A percentile compares a stretch with the other conserved stretches of the same genome.
These are phyloP conservation scores for Dolichoris vasculosae DNA, from an alignment of 1,140 invertebrate species.

Conservation along the genomic window DNA sequence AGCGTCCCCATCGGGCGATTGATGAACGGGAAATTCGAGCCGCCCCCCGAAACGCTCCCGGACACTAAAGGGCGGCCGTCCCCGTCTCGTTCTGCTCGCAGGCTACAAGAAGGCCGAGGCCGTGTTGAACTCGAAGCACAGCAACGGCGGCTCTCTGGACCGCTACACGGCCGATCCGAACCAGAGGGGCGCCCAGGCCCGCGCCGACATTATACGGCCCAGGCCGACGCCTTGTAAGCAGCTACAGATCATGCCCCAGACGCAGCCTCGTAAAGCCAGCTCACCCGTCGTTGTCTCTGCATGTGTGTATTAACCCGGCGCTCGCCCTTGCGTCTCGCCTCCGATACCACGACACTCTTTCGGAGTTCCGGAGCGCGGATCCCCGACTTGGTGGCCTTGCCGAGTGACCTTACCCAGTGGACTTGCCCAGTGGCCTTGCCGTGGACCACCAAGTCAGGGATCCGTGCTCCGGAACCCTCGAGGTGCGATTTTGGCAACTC, in stretches of 20 bases:
- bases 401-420: not conserved
- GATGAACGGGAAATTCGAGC: not conserved
- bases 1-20: too few species aligned
- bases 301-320: conserved; percentile 71
- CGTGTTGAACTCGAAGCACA: conserved; percentile 78
- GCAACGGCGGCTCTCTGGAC: conserved; percentile 82
- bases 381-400: not conserved
- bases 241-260: conserved; percentile 41
- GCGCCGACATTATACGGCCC: conserved; percentile 82
- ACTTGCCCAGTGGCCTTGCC: not conserved
- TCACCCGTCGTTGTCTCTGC: conserved; percentile 70
- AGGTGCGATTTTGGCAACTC: not conserved
- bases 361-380: conserved; percentile 29
- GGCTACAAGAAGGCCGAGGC: conserved; percentile 81
- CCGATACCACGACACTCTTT: too few species aligned
- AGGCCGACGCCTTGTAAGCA: conserved; percentile 81
- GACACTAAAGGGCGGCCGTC: not conserved
- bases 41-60: too few species aligned
- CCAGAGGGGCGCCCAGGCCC: conserved; percentile 78
- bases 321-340: conserved; percentile 43
- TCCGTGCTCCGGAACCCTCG: not conserved
- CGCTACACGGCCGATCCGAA: conserved; percentile 87
- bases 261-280: conserved; percentile 64
- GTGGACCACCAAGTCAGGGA: not conserved
- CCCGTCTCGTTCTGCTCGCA: conserved; percentile 53